These are phyloP conservation scores for Phlogophora meticulosa DNA, from an alignment of 2,888 invertebrate genomes.

Conservation along the genomic window DNA sequence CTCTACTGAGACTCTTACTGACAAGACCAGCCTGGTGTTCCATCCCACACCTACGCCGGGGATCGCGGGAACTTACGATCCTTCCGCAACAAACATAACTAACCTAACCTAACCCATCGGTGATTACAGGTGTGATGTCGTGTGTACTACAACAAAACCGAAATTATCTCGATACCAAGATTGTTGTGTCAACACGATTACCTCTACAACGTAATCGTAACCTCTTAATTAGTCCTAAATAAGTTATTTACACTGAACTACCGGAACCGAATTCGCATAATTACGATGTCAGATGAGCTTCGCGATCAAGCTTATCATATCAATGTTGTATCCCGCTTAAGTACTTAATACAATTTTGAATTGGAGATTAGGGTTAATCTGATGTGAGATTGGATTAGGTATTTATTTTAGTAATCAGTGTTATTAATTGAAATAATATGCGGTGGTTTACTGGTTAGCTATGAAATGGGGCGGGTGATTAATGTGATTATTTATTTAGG, in stretches of 20 bases:
- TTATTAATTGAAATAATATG: constrained; percentile 37
- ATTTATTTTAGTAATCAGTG: constrained; percentile 50
- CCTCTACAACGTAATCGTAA: neutral
- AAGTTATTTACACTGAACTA: constrained; percentile 37
- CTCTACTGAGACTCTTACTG: too few species aligned
- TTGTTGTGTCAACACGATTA: neutral
- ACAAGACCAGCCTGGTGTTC: too few species aligned
- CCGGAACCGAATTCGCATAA: constrained; percentile 32
- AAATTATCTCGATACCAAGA: too few species aligned
- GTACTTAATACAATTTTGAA: constrained; percentile 49
- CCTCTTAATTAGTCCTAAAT: neutral
- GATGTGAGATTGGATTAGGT: constrained; percentile 35
- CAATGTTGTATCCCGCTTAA: constrained; percentile 34
- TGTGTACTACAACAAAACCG: too few species aligned
- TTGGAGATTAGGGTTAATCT: constrained; percentile 51
- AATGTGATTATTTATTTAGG: neutral
- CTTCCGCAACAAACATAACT: too few species aligned
- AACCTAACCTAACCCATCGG: too few species aligned
- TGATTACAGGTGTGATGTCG: too few species aligned
- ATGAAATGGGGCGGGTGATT: neutral
- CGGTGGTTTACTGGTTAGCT: constrained; percentile 5
- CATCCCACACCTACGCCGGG: too few species aligned
- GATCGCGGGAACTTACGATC: too few species aligned
- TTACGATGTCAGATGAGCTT: constrained; percentile 29
- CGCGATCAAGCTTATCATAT: constrained; percentile 39